Percentiles rank a stretch among this genome's conserved stretches.
These are phyloP conservation scores for Pterocles orientalis DNA, from an alignment of 2,113 vertebrate genomes.

Conservation along the genomic window DNA sequence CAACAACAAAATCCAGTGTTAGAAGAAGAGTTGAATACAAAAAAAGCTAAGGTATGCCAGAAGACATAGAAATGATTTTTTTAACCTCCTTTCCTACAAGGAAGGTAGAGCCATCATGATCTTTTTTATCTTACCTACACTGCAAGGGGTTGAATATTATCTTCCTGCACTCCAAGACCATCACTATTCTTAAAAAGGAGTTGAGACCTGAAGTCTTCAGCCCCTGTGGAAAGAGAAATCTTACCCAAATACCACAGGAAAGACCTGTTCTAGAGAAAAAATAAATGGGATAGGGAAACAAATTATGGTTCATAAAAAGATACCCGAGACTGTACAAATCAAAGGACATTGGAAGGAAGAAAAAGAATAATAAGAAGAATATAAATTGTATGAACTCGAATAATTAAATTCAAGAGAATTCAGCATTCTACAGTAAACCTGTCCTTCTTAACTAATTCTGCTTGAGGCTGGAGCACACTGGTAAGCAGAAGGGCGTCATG, in stretches of 20 bases:
- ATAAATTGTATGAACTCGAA: not conserved
- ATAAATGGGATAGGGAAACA: not conserved
- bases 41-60: not conserved
- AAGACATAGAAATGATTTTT: not conserved
- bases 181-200: not conserved
- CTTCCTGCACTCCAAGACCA: not conserved
- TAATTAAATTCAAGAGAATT: not conserved
- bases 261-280: not conserved
- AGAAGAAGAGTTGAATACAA: not conserved
- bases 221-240: not conserved
- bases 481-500: not conserved
- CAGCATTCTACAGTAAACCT: not conserved
- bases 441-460: not conserved
- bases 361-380: not conserved
- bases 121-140: not conserved
- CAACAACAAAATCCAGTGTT: not conserved
- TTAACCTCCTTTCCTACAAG: not conserved
- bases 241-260: not conserved
- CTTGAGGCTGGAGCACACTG: not conserved
- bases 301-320: not conserved
- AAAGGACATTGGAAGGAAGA: not conserved
- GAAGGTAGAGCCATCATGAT: not conserved
- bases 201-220: not conserved
- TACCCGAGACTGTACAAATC: not conserved
- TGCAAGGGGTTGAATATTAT: not conserved